Evolutionary conservation across 2,888 invertebrate species (phyloP).

Genomic region (Amorpha juglandis): DNA sequence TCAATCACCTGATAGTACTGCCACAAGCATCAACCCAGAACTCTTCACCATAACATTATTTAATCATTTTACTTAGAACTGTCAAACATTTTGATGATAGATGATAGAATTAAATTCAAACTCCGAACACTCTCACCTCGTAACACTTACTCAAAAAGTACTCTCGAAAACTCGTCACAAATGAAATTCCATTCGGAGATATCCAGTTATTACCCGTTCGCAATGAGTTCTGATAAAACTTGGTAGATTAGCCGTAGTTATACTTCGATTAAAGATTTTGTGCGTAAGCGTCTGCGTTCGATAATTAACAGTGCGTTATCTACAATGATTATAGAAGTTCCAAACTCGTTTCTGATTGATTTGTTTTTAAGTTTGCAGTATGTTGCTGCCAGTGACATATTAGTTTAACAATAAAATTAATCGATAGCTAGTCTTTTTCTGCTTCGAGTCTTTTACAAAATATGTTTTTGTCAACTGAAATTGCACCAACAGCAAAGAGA

Average conservation of each 20-base stretch:
- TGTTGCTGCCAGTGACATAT: not conserved
- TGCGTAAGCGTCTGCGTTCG: slow-evolving; percentile 22
- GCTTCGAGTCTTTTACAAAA: too few species aligned
- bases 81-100: too few species aligned
- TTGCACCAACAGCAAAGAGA: too few species aligned
- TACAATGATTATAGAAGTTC: slow-evolving; percentile 20
- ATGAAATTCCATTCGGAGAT: not conserved
- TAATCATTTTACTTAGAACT: too few species aligned
- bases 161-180: slow-evolving; percentile 3
- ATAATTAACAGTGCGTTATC: slow-evolving; percentile 24
- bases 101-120: not conserved
- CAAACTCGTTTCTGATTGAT: slow-evolving; percentile 22
- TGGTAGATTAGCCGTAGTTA: slow-evolving; percentile 17
- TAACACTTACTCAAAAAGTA: not conserved
- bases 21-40: too few species aligned
- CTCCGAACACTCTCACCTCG: not conserved
- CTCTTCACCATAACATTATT: too few species aligned
- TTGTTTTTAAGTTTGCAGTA: not conserved
- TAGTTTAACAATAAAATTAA: not conserved
- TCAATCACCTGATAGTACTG: too few species aligned
- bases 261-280: slow-evolving; percentile 15
- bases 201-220: not conserved
- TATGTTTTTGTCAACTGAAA: too few species aligned
- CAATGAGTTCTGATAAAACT: slow-evolving; percentile 16
- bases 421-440: too few species aligned